Percentiles rank a stretch among this genome's conserved stretches.
phyloP scores from a whole-genome alignment of 2,888 invertebrate genomes.

The Lepidocyrtoides sp. region DNA sequence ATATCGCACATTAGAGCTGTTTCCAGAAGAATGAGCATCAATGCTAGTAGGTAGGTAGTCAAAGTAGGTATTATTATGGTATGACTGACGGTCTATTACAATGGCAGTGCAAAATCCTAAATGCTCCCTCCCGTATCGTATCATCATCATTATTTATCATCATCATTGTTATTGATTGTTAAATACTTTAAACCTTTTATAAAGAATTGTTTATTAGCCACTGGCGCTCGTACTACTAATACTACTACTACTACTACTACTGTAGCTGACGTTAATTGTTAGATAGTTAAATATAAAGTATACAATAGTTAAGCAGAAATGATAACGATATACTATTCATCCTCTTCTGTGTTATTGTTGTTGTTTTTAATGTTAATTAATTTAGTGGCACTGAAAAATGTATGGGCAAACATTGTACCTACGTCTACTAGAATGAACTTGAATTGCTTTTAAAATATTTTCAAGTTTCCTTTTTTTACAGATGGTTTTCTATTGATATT shows the following conservation, averaged over 20 bases:
- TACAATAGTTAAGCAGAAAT: too few species aligned
- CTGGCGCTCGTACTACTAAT: too few species aligned
- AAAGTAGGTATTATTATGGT: too few species aligned
- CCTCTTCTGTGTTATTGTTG: not conserved
- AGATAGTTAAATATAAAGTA: too few species aligned
- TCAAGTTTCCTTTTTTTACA: not conserved
- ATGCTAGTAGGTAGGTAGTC: conserved; percentile 60
- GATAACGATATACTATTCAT: too few species aligned
- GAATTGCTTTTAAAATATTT: too few species aligned
- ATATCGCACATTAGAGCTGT: not conserved
- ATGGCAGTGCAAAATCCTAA: too few species aligned
- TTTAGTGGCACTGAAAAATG: not conserved
- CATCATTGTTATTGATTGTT: not conserved
- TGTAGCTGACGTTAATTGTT: not conserved
- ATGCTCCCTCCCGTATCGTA: not conserved
- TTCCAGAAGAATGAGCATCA: conserved; percentile 69
- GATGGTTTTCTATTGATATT: not conserved
- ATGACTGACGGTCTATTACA: not conserved
- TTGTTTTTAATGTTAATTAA: not conserved
- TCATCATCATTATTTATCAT: not conserved
- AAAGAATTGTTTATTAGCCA: not conserved
- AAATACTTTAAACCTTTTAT: not conserved
- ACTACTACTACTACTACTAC: too few species aligned
- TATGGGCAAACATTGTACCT: not conserved
- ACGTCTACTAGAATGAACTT: too few species aligned